Evolutionary conservation across 2,888 invertebrate genomes (phyloP).

Genomic region (Ecliptopera silaceata): DNA sequence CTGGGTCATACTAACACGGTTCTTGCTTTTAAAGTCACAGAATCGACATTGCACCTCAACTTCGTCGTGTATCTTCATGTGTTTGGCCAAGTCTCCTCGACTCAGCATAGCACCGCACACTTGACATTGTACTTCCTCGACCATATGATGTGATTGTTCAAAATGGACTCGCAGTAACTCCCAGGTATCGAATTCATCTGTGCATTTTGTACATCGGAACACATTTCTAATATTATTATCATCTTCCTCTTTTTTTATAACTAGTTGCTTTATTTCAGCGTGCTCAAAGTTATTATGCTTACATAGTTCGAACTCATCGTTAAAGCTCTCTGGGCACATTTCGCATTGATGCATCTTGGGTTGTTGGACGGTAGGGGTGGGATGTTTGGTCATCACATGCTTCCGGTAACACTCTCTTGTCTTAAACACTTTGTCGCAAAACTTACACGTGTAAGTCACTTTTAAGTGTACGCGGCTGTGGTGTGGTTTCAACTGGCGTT

Average conservation of each 20-base stretch:
- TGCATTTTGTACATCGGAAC: constrained; percentile 70
- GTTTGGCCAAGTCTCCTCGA: constrained; percentile 58
- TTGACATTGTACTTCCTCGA: constrained; percentile 66
- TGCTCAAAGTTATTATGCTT: constrained; percentile 63
- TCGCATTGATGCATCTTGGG: constrained; percentile 61
- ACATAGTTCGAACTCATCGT: constrained; percentile 68
- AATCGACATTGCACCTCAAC: constrained; percentile 58
- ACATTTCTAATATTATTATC: constrained; percentile 53
- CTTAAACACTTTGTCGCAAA: constrained; percentile 67
- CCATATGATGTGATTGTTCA: constrained; percentile 59
- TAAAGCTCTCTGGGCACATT: constrained; percentile 60
- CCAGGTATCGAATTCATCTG: constrained; percentile 57
- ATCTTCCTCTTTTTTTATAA: constrained; percentile 51
- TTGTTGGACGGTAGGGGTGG: constrained; percentile 35
- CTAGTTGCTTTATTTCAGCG: constrained; percentile 25
- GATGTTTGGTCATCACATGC: constrained; percentile 68
- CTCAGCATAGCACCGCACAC: constrained; percentile 65
- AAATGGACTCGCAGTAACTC: constrained; percentile 63
- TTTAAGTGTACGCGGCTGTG: constrained; percentile 70
- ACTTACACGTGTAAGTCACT: constrained; percentile 65
- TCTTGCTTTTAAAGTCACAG: constrained; percentile 66
- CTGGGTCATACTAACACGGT: constrained; percentile 66
- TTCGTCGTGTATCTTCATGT: constrained; percentile 56
- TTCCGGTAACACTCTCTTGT: constrained; percentile 70
- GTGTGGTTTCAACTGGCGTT: constrained; percentile 67